Conservation (phyloP, 2,888 invertebrate genomes). For the Eupithecia vulgata region DNA sequence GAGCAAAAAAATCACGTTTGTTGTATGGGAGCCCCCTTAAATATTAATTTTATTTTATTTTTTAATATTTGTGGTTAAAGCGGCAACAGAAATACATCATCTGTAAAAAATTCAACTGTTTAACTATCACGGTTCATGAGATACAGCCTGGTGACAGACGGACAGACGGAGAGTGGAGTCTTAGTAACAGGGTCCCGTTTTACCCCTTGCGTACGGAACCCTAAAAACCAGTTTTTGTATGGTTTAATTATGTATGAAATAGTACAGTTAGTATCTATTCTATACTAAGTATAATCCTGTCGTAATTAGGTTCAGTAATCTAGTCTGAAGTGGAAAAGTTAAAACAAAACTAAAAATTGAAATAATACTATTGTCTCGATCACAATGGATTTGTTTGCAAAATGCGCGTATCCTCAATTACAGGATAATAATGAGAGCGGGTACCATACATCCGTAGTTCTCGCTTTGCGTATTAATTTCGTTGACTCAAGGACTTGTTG, state of each 20-base stretch:
- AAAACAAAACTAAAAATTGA: conserved; percentile 6
- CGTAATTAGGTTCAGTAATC: neutral
- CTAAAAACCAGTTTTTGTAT: neutral
- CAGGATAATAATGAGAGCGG: conserved; percentile 3
- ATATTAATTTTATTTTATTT: too few relatives aligned
- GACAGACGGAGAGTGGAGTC: too few relatives aligned
- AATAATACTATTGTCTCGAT: neutral
- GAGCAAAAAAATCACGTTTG: too few relatives aligned
- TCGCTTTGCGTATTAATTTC: neutral
- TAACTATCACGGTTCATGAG: too few relatives aligned
- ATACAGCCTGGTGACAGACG: too few relatives aligned
- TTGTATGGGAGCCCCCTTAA: too few relatives aligned
- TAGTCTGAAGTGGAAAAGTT: neutral
- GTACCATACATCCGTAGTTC: conserved; percentile 10
- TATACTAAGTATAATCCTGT: neutral
- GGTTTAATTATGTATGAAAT: neutral
- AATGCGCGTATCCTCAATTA: conserved; percentile 16
- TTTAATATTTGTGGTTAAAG: too few relatives aligned
- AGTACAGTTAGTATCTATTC: too few relatives aligned
- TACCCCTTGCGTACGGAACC: too few relatives aligned
- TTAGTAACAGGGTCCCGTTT: too few relatives aligned
- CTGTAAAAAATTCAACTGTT: too few relatives aligned
- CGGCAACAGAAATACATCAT: too few relatives aligned
- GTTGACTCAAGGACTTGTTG: neutral
- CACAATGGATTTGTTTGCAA: conserved; percentile 22